Evolutionary conservation across 2,888 invertebrate genomes (phyloP), one percentile per base, ranked within the genome.

Genomic region (Erpobdella octoculata): DNA sequence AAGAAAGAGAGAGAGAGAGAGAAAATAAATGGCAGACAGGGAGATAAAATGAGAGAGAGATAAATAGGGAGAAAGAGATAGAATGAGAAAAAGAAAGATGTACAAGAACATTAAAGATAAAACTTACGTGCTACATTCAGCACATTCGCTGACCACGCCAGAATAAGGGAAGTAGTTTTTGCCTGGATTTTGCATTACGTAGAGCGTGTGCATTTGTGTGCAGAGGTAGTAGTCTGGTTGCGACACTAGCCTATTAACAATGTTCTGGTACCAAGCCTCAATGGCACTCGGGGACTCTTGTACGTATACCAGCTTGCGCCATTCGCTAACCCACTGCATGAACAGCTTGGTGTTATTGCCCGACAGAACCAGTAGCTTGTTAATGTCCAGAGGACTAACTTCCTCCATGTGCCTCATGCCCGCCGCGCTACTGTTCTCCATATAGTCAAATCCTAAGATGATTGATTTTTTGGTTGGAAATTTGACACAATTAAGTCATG

Each of bases 201-300:
- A 69, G 1, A 46, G 33, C 25, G 38, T 31, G 15, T 58, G 33
- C 15, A 35, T 21, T 25, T 58, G 48, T n/a, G 21, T 69, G 58
- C 69, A 69, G n/a, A 58, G 25, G 18, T 33, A 35, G 25, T n/a
- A 18, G 35, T 38, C 25, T 8, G 41, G 25, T n/a, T 41, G 69
- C 2, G 53, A 41, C 18, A 58, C 35, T 21, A 33, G 58, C 5
- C n/a, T 58, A 2, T 31, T 28, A 0, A 69, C 36, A 15, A 69
- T 33, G 53, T 35, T 48, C 21, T 48, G n/a, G 58, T 69, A 69
- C 69, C 69, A 69, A 18, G n/a, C 25, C 36, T 28, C 37, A 31
- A 69, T 58, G 35, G 33, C 18, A 9, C 1, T 18, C 35, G 31
- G 21, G 3, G 53, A 35, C n/a, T 58, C 33, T 4, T 36, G 31